Base-by-base conservation (phyloP, 2,797 vertebrate species). In the Aulostomus chinensis region DNA sequence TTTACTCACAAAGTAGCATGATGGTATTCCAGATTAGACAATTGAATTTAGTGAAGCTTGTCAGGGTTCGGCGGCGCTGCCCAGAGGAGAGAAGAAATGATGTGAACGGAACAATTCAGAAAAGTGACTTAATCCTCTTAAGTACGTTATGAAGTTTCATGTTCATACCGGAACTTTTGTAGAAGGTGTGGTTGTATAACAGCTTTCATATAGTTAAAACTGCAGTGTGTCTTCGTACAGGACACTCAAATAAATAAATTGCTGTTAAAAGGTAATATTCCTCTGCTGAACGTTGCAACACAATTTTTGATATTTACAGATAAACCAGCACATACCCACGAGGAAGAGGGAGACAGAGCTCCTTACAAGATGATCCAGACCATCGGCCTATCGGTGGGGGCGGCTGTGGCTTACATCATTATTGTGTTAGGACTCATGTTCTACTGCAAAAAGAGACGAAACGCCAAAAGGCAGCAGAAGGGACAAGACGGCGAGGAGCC, bases 361-460 rank as follows among this genome's bases (percentile, higher is more conserved):
- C 96, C 96, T 1, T 99, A 99, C 64, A 98, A 98, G 90, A 97
- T 99, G 96, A 98, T 99, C 90, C 97, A 98, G 87, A 99, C 97
- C 50, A 96, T 99, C 0, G 97, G 95, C 0, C 91, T 98, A 45
- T 99, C 95, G 0, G 97, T 99, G 78, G 96, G 96, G 0, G 97
- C 96, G 0, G 97, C 97, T 0, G 97, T 99, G 43, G 95, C 96
- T 5, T 99, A 99, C 79, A 99, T 99, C 55, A 99, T 99, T 0
- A 91, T 96, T 0, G 97, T 99, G 8, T 90, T 99, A 64, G 97
- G 96, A 12, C 94, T 99, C 80, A 99, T 99, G 97, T 99, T 99
- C 81, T 99, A 99, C 89, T 99, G 97, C 78, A 99, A 99, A 83
- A 97, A 98, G 79, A 89, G 97, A 34, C 93, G 97, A 57, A 94